Percentiles rank a stretch among this genome's conserved stretches.
These are phyloP conservation scores for Drosophila setifemur DNA, from an alignment of 1,140 invertebrate genomes.

Conservation along the genomic window DNA sequence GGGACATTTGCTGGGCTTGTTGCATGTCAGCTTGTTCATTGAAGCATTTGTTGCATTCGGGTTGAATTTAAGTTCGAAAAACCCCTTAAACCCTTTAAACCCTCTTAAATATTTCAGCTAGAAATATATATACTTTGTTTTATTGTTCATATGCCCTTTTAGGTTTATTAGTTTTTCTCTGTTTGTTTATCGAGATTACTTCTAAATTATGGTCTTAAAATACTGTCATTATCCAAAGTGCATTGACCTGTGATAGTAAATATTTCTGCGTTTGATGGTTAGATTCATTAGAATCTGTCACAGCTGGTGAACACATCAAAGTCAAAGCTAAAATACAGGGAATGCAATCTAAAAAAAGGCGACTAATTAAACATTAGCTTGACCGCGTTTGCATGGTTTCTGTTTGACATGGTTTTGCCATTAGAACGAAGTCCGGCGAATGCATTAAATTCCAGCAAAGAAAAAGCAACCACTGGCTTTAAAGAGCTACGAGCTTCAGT, in stretches of 20 bases:
- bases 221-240: no score
- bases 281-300: no score
- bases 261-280: no score
- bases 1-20: constrained; percentile 3
- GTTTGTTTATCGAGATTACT: no score
- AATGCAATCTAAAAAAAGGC: not conserved
- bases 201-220: no score
- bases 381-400: not conserved
- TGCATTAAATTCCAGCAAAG: constrained; percentile 45
- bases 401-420: constrained; percentile 9
- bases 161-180: no score
- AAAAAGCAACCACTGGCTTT: constrained; percentile 32
- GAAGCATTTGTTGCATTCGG: not conserved
- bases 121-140: no score
- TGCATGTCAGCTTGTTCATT: constrained; percentile 21
- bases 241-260: no score
- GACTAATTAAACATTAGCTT: constrained; percentile 6
- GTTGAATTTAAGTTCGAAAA: no score
- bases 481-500: constrained; percentile 10
- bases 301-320: not conserved
- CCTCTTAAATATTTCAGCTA: no score
- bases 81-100: no score
- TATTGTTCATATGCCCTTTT: no score
- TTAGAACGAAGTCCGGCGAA: not conserved
- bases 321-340: not conserved